Evolutionary conservation across 2,113 vertebrate species (phyloP), one percentile per base, ranked within the genome.

Genomic region (Cervus canadensis): DNA sequence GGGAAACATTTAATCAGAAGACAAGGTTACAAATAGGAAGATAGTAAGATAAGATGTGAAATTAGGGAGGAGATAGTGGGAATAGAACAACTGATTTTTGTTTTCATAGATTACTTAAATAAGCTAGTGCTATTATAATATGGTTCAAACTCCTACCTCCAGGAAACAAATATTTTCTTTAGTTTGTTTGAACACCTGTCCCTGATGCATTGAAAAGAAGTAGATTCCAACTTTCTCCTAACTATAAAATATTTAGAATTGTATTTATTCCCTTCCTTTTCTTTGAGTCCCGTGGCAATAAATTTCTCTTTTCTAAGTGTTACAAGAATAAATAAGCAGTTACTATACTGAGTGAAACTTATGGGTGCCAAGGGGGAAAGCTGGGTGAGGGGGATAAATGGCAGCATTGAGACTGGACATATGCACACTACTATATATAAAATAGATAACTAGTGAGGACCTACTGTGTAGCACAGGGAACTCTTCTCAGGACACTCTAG

Each of bases 141-240:
- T 87, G 48, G 3, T 76, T 93, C 52, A 87, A 67, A 57, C 26
- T 82, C 86, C 57, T 52, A 48, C n/a, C 25, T 60, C 81, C 25
- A 89, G 76, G 79, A 48, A 91, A 90, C 43, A 87, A 87, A 30
- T 78, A 56, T 54, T 90, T 86, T 95, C 10, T 84, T 89, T 97
- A 62, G 28, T 91, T 93, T 23, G 14, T 64, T 86, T 67, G 40
- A 90, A 48, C 5, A 48, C 76, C 30, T 64, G 36, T 74, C 14
- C 33, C 62, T 87, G 23, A 91, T 54, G 25, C 21, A 45, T 83
- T 93, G 54, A n/a, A 83, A 95, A 92, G 57, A 89, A 82, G 56
- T 89, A 87, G 74, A 91, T 87, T 90, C 28, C 19, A 87, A 50
- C 10, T 83, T 76, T 88, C n/a, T 89, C 79, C 60, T 74, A 48